These are phyloP conservation scores for Psittacara wagleri DNA, from an alignment of 2,113 vertebrate species.

Conservation along the genomic window DNA sequence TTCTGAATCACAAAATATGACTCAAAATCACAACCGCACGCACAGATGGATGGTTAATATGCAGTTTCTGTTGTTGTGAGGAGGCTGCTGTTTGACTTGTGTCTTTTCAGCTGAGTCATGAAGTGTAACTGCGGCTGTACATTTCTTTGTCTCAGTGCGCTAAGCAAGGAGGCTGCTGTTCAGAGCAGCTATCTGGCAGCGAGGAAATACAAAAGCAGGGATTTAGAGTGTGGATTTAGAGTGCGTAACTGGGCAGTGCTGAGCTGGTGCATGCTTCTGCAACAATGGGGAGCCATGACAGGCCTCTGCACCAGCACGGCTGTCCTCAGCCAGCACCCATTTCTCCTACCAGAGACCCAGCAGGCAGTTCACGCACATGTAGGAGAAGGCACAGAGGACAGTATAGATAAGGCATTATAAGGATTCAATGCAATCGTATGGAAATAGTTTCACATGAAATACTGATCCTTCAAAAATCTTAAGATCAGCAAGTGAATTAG, in stretches of 20 bases:
- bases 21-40: background rate
- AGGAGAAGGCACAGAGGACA: background rate
- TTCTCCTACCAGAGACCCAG: background rate
- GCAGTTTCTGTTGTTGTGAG: background rate
- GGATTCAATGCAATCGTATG: background rate
- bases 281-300: conserved; percentile 3
- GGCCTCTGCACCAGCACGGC: background rate
- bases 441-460: background rate
- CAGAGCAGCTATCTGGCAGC: background rate
- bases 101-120: conserved; percentile 56
- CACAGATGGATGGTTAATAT: background rate
- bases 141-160: conserved; percentile 30
- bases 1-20: background rate
- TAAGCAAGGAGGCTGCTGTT: conserved; percentile 48
- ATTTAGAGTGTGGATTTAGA: conserved; percentile 58
- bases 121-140: background rate
- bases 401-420: background rate
- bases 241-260: conserved; percentile 13
- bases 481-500: background rate
- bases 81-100: background rate
- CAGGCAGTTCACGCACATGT: rapidly evolving
- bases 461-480: background rate
- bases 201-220: conserved; percentile 51
- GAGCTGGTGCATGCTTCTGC: conserved; percentile 45
- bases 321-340: background rate